Evolutionary conservation across 2,113 vertebrate genomes (phyloP), one percentile per base, ranked within the genome.

Genomic region (Barbus barbus): DNA sequence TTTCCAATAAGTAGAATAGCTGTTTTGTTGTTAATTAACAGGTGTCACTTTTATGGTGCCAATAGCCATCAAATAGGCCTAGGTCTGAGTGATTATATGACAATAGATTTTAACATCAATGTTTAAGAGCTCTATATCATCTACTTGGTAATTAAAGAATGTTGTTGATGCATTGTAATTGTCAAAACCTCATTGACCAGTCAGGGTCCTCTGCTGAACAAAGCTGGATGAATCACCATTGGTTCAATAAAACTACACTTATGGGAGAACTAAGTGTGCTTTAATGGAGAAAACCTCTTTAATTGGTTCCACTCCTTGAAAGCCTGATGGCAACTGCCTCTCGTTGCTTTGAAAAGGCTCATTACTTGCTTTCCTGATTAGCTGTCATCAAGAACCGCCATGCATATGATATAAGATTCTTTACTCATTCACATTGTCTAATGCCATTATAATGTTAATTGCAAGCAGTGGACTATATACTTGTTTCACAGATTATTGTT

Each of bases 291-390:
- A 63, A 31, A 22, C 16, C 41, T 65, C 61, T 76, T 11, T 36
- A 65, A 86, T 78, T 69, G 11, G 61, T 53, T 76, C 20, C 60
- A 51, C 7, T 82, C 58, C 46, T 60, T 48, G 58, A 81, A 63
- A 41, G 44, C 48, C 36, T 61, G 18, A 46, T 58, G 67, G 41
- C 51, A 67, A 18, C 18, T 24, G 38, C 76, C 31, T 60, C 20
- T 77, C 31, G 38, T 81, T 78, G 33, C 58, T 41, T 22, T 60
- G n/a, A 85, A 81, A 60, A 31, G 38, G 61, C 26, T 44, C 61
- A 76, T 69, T 53, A 78, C 26, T 18, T 13, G 16, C 69, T 81
- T 65, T 72, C 3, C 73, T 85, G 72, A 82, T 85, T 85, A 77
- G 60, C 22, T 60, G 72, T 83, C 53, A 71, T 60, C 74, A 69